Evolutionary conservation across 2,797 vertebrate species (phyloP), one percentile per base, ranked within the genome.

Genomic region (Oryzias sinensis): DNA sequence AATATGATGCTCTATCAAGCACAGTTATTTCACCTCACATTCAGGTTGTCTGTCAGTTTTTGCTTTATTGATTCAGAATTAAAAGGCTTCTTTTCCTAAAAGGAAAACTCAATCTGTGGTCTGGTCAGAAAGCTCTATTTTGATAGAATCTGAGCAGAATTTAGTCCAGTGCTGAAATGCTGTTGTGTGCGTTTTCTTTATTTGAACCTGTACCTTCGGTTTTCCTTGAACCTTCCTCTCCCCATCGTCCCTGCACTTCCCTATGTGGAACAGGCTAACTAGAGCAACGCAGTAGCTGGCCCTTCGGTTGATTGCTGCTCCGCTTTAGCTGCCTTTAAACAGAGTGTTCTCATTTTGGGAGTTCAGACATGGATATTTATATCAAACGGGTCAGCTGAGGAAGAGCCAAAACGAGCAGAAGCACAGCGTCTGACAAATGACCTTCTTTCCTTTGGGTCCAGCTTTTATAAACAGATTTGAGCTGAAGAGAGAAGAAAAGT

Each of bases 301-400:
- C 83, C 83, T 18, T 77, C 66, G 55, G 78, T 72, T 70, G 68
- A 79, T 79, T 85, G 57, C 15, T 79, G 80, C 80, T 86, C 87
- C 43, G 62, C 80, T 88, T 85, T 85, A 82, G 84, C 61, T 63
- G 73, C 62, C 75, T 88, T 88, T 86, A 85, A 88, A 88, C 78
- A 54, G 81, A 82, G 71, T 67, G 76, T 70, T 87, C 83, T 80
- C 84, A 52, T 91, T 88, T 80, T 62, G 74, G 79, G 86, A 89
- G 77, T 88, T 91, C 86, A 88, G 80, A 72, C 68, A 33, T 15
- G 64, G 89, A 70, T 92, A 92, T 92, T 90, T 89, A 87, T 92
- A 92, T 83, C 81, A 89, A 90, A 65, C 86, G n/a, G 91, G 90
- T 89, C 91, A 88, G 76, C 64, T 56, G 69, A 88, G 80, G 72